phyloP scores from a whole-genome alignment of 1,140 invertebrate species.

The Propsilocerus akamusi region DNA sequence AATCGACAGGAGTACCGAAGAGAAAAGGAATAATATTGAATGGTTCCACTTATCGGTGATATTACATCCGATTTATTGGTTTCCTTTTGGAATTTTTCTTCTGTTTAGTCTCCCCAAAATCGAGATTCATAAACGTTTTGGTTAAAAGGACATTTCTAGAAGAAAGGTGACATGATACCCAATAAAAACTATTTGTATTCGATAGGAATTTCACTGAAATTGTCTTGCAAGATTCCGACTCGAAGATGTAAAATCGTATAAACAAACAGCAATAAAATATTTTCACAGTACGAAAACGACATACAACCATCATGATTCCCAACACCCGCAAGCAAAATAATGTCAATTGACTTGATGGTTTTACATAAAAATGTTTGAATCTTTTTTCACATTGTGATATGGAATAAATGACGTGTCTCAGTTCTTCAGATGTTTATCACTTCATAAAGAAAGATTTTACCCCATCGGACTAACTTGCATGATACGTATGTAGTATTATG shows the following conservation, averaged over 20 bases:
- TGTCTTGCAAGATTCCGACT: not conserved
- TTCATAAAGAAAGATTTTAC: not conserved
- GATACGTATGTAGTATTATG: no score
- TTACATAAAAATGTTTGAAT: conserved; percentile 2
- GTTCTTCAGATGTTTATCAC: conserved; percentile 1
- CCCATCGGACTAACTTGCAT: no score
- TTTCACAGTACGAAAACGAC: not conserved
- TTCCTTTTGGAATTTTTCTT: not conserved
- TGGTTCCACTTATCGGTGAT: not conserved
- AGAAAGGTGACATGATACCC: not conserved
- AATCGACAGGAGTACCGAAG: not conserved
- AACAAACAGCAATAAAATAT: not conserved
- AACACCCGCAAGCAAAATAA: not conserved
- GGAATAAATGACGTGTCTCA: conserved; percentile 1
- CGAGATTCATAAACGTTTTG: not conserved
- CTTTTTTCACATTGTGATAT: not conserved
- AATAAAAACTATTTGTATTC: conserved; percentile 3
- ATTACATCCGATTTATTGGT: not conserved
- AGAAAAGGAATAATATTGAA: no score
- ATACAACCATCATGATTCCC: not conserved
- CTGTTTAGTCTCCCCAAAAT: not conserved
- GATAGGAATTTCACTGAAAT: not conserved
- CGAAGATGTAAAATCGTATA: not conserved
- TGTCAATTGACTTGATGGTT: conserved; percentile 2
- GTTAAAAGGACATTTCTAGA: not conserved